phyloP scores from a whole-genome alignment of 1,140 invertebrate species.

The Oreohelix idahoensis region DNA sequence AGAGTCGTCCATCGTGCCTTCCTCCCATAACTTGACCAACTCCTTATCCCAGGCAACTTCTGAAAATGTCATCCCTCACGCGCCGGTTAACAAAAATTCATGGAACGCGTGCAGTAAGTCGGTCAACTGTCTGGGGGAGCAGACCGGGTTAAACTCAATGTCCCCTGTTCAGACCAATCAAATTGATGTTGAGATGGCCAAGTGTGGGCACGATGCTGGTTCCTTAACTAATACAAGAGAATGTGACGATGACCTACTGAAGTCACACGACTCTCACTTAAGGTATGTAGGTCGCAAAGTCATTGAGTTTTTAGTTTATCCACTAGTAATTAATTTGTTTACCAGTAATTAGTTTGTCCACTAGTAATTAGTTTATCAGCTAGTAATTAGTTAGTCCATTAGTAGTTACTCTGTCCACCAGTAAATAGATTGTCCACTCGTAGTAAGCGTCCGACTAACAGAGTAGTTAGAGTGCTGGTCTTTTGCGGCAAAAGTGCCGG shows the following conservation, averaged over 20 bases:
- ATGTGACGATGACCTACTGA: not conserved
- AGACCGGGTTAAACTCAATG: slow-evolving; percentile 5
- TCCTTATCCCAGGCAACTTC: slow-evolving; percentile 41
- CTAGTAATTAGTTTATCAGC: too few species aligned
- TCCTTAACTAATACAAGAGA: slow-evolving; percentile 32
- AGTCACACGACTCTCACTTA: not conserved
- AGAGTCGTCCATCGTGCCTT: not conserved
- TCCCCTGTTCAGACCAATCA: not conserved
- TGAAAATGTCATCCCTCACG: slow-evolving; percentile 37
- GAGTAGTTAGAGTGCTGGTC: too few species aligned
- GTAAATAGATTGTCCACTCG: too few species aligned
- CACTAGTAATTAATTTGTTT: too few species aligned
- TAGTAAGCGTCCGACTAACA: too few species aligned
- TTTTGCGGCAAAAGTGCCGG: too few species aligned
- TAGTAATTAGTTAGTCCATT: too few species aligned
- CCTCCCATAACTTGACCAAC: slow-evolving; percentile 12
- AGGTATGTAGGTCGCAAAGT: not conserved
- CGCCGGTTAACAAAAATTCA: not conserved
- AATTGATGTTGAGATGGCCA: not conserved
- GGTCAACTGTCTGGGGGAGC: not conserved
- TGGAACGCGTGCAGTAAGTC: slow-evolving; percentile 20
- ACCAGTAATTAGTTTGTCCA: too few species aligned
- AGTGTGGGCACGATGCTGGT: slow-evolving; percentile 48
- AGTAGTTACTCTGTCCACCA: too few species aligned
- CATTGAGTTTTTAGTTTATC: too few species aligned